phyloP scores from a whole-genome alignment of 2,888 invertebrate species.

The Bombylius major region DNA sequence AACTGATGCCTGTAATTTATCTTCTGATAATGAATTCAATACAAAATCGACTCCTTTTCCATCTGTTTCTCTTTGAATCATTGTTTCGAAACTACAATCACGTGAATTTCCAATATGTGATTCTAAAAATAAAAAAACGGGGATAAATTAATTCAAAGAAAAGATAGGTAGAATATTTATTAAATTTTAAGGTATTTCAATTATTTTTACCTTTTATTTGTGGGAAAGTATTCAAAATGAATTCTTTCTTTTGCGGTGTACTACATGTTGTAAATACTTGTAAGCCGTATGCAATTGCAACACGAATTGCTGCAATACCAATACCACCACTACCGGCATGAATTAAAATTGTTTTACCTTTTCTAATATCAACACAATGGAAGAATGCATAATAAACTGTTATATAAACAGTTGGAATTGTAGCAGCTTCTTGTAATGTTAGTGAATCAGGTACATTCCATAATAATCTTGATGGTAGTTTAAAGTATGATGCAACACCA shows the following conservation, averaged over 20 bases:
- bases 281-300: constrained; percentile 51
- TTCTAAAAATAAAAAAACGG: constrained; percentile 25
- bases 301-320: constrained; percentile 64
- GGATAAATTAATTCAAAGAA: not conserved
- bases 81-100: constrained; percentile 73
- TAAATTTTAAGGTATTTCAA: not conserved
- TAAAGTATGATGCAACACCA: constrained; percentile 43
- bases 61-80: constrained; percentile 65
- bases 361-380: constrained; percentile 25
- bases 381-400: constrained; percentile 47
- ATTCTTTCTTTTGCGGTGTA: constrained; percentile 48
- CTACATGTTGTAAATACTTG: constrained; percentile 60
- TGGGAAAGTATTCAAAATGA: constrained; percentile 43
- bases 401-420: constrained; percentile 67
- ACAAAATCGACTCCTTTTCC: constrained; percentile 86
- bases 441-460: constrained; percentile 63
- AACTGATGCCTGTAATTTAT: constrained; percentile 65
- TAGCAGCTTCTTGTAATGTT: constrained; percentile 61
- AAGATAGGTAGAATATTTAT: too few species aligned
- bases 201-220: constrained; percentile 40
- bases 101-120: constrained; percentile 77
- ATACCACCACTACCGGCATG: constrained; percentile 58
- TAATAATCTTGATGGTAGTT: constrained; percentile 23
- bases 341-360: constrained; percentile 38
- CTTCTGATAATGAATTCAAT: constrained; percentile 82